Evolutionary conservation across 2,113 vertebrate species (phyloP), one percentile per base, ranked within the genome.

Genomic region (Tautogolabrus adspersus): DNA sequence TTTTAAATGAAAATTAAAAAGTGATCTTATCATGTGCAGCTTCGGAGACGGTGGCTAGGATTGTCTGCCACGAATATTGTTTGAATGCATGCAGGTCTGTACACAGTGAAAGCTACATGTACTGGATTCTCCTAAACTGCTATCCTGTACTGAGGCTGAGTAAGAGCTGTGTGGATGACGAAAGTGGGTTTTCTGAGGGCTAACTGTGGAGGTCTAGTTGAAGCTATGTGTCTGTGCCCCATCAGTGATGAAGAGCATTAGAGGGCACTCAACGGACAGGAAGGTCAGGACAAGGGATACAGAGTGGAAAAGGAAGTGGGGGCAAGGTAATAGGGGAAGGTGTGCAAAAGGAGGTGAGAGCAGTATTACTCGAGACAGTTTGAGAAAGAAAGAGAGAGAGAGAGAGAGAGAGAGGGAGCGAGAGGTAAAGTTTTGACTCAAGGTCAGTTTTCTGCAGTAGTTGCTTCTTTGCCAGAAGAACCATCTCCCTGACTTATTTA

Each of bases 211-310:
- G 68, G 54, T 61, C 26, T 13, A 44, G 77, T 55, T 52, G 42
- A 52, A 77, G 21, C 34, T 15, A 8, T 19, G 18, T 19, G 16
- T 66, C 58, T 46, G 51, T 73, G 74, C 40, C 44, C 23, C 54
- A 49, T 77, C 67, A 15, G 9, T 82, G 84, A 83, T 66, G 62
- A 81, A 84, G 72, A 86, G 58, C 66, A 40, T 11, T 51, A 23
- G 40, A 62, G 59, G n/a, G n/a, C 54, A 81, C 60, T 75, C 13
- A 8, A 26, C 22, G 52, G 54, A 66, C n/a, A 34, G 57, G 18
- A 12, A 19, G 46, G 73, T 42, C n/a, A 67, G 21, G 51, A 47
- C 52, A 55, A 37, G 34, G 42, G 62, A 62, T 8, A 12, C 30
- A 69, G 15, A 26, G 70, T 16, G 38, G 9, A 46, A 68, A 58